phyloP scores from a whole-genome alignment of 2,797 vertebrate genomes.

The Pterois miles region DNA sequence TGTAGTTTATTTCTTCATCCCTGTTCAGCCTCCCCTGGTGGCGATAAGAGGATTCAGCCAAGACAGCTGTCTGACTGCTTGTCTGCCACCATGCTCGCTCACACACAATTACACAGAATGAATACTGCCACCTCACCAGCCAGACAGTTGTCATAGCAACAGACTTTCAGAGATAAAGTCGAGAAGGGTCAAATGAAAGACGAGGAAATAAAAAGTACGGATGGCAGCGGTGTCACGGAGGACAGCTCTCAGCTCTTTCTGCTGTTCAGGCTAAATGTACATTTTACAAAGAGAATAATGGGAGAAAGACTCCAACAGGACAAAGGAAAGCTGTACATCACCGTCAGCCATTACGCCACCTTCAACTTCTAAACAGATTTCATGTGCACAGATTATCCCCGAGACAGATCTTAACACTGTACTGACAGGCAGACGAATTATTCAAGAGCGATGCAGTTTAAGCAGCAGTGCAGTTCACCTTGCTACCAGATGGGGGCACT shows the following conservation, averaged over 20 bases:
- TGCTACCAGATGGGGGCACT: constrained; percentile 61
- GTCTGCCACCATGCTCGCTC: constrained; percentile 28
- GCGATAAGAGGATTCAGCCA: constrained; percentile 68
- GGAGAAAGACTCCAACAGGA: not conserved
- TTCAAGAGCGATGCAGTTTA: not conserved
- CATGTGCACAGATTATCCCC: not conserved
- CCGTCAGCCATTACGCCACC: not conserved
- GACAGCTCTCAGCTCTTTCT: not conserved
- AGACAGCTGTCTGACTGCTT: constrained; percentile 52
- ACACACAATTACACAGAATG: constrained; percentile 20
- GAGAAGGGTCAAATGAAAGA: constrained; percentile 52
- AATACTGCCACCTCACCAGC: constrained; percentile 48
- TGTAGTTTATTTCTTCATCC: constrained; percentile 60
- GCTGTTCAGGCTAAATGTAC: not conserved
- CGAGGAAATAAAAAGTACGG: constrained; percentile 25
- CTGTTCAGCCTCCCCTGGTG: constrained; percentile 65
- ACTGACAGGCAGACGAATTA: constrained; percentile 12
- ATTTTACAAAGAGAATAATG: not conserved
- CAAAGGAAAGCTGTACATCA: not conserved
- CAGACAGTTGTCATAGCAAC: constrained; percentile 74
- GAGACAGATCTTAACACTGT: not conserved
- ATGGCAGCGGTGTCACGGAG: constrained; percentile 14
- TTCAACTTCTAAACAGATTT: not conserved
- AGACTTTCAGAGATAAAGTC: constrained; percentile 53
- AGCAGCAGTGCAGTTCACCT: constrained; percentile 19